A percentile compares a stretch with the other conserved stretches of the same genome.
These are phyloP conservation scores for Operophtera brumata DNA, from an alignment of 2,888 invertebrate genomes.

Conservation along the genomic window DNA sequence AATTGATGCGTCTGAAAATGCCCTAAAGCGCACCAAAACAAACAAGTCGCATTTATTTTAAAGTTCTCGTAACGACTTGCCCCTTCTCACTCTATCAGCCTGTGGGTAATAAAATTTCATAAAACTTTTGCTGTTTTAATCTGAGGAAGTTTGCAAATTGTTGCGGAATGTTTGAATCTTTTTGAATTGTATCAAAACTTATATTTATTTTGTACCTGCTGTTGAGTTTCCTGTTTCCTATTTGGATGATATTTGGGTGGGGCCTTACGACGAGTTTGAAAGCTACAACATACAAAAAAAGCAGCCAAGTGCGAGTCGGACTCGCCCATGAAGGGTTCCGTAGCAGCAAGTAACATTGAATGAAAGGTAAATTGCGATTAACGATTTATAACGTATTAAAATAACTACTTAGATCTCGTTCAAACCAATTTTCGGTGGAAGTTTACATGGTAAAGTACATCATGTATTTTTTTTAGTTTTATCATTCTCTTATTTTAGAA, in stretches of 20 bases:
- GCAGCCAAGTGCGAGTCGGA: too few species aligned
- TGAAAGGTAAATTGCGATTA: too few species aligned
- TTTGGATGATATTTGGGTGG: background rate
- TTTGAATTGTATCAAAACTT: background rate
- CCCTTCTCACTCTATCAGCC: slow-evolving; percentile 36
- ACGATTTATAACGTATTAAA: too few species aligned
- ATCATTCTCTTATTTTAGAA: too few species aligned
- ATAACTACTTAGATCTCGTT: too few species aligned
- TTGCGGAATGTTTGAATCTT: slow-evolving; percentile 6
- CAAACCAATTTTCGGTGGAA: too few species aligned
- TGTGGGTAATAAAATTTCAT: slow-evolving; percentile 34
- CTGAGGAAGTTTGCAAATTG: slow-evolving; percentile 12
- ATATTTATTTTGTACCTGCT: background rate
- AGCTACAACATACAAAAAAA: too few species aligned
- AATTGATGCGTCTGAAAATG: slow-evolving; percentile 10
- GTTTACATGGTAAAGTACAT: too few species aligned
- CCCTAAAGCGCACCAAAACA: slow-evolving; percentile 30
- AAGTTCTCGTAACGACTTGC: slow-evolving; percentile 35
- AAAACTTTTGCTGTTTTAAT: slow-evolving; percentile 36
- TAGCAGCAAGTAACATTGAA: too few species aligned
- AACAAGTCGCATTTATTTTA: slow-evolving; percentile 39
- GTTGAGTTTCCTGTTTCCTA: background rate
- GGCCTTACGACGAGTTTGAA: too few species aligned
- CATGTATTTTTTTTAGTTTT: too few species aligned
- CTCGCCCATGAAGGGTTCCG: too few species aligned